Conservation (phyloP, 2,888 invertebrate genomes). For the Hydrotaea diabolus region DNA sequence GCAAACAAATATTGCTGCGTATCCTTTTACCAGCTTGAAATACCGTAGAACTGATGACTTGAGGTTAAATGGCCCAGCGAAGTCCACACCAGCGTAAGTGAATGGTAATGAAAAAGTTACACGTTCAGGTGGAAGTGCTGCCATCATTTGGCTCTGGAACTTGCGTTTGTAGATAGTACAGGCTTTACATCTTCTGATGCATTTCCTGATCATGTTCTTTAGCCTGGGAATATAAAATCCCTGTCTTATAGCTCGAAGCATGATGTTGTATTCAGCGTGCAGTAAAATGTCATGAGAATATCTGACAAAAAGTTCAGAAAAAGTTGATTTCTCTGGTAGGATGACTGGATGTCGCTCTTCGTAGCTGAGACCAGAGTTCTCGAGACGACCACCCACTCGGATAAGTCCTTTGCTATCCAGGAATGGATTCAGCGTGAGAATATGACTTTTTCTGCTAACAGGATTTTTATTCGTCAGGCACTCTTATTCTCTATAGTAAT, state of each 20-base stretch:
- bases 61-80: too few relatives aligned
- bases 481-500: background rate
- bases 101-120: too few relatives aligned
- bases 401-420: background rate
- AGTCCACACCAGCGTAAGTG: too few relatives aligned
- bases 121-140: too few relatives aligned
- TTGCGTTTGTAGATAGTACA: conserved; percentile 48
- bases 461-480: background rate
- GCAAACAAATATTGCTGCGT: too few relatives aligned
- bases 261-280: conserved; percentile 27
- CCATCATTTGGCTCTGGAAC: conserved; percentile 37
- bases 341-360: conserved; percentile 33
- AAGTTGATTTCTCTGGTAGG: conserved; percentile 14
- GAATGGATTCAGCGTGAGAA: background rate
- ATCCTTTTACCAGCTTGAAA: too few relatives aligned
- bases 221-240: conserved; percentile 33
- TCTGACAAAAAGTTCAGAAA: background rate
- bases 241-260: conserved; percentile 28
- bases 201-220: conserved; percentile 34
- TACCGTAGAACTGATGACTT: conserved; percentile 38
- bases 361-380: conserved; percentile 5
- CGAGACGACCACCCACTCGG: conserved; percentile 17
- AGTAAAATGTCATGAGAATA: conserved; percentile 21
- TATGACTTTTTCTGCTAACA: conserved; percentile 5
- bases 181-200: conserved; percentile 20